These are phyloP conservation scores for Leptatherina wallacei DNA, from an alignment of 2,797 vertebrate genomes.

Conservation along the genomic window DNA sequence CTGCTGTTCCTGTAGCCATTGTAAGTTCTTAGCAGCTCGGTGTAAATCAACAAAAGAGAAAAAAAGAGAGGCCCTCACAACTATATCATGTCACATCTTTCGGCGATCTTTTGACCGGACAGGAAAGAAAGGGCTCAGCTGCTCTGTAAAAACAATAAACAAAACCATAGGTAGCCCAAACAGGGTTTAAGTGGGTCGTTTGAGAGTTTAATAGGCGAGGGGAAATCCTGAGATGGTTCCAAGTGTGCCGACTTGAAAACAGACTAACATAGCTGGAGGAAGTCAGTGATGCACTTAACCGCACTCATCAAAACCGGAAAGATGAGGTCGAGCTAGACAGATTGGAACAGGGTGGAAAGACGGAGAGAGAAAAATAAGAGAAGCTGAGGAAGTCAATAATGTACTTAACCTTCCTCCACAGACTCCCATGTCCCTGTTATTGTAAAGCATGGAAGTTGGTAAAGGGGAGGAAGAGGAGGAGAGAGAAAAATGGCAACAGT, in stretches of 20 bases:
- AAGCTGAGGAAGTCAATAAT: conserved; percentile 63
- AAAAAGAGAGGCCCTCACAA: conserved; percentile 15
- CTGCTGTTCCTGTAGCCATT: not conserved
- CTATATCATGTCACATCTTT: conserved; percentile 15
- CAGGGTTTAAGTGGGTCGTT: conserved; percentile 58
- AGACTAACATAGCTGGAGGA: conserved; percentile 50
- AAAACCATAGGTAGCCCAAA: conserved; percentile 19
- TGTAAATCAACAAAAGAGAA: not conserved
- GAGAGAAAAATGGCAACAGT: conserved; percentile 23
- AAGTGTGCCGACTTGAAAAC: conserved; percentile 47
- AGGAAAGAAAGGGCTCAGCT: conserved; percentile 11
- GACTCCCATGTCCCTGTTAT: conserved; percentile 55
- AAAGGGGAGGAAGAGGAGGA: conserved; percentile 4
- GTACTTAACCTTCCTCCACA: conserved; percentile 62
- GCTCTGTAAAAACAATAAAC: conserved; percentile 8
- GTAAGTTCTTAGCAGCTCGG: not conserved
- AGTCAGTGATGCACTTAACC: conserved; percentile 65
- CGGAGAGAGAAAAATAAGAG: conserved; percentile 26
- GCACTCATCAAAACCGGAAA: conserved; percentile 45
- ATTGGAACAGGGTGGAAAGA: conserved; percentile 45
- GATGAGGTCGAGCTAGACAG: conserved; percentile 42
- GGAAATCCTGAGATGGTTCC: conserved; percentile 57
- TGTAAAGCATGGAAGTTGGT: conserved; percentile 40
- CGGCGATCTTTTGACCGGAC: conserved; percentile 34
- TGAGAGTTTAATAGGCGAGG: conserved; percentile 56